A percentile compares a stretch with the other conserved stretches of the same genome.
Evolutionary conservation across 2,797 vertebrate species (phyloP).

Genomic region (Poeciliopsis paucimaculata): DNA sequence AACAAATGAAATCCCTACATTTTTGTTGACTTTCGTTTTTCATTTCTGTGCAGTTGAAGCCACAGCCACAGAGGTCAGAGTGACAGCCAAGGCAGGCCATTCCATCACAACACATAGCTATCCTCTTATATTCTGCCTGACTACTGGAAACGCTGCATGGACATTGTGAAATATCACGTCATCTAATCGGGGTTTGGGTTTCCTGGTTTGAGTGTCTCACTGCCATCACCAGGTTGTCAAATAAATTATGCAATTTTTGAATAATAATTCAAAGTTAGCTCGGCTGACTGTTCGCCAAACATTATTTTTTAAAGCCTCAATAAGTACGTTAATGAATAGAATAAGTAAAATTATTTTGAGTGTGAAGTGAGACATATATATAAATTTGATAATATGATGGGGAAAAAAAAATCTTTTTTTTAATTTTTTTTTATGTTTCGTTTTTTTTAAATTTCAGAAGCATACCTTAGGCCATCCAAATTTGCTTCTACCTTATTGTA

Average conservation of each 20-base stretch:
- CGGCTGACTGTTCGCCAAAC: not conserved
- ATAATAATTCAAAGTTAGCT: not conserved
- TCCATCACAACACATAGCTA: not conserved
- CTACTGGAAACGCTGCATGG: not conserved
- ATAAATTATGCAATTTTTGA: not conserved
- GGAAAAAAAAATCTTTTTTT: not conserved
- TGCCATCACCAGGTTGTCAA: not conserved
- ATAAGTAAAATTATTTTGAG: not conserved
- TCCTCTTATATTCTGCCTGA: not conserved
- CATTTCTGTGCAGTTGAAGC: not conserved
- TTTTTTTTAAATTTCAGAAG: not conserved
- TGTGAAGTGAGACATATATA: not conserved
- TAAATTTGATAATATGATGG: not conserved
- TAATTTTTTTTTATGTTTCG: not conserved
- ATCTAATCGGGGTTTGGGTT: not conserved
- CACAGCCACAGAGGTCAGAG: not conserved
- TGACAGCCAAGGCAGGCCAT: not conserved
- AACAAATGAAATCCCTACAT: not conserved
- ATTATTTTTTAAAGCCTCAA: too few relatives aligned
- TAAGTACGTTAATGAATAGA: too few relatives aligned
- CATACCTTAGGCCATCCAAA: not conserved
- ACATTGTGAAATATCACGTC: not conserved
- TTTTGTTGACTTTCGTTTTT: not conserved
- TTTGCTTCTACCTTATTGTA: slow-evolving; percentile 5
- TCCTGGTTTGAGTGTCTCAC: not conserved